These are phyloP conservation scores for Argyrosomus regius DNA, from an alignment of 2,797 vertebrate genomes.

Conservation along the genomic window DNA sequence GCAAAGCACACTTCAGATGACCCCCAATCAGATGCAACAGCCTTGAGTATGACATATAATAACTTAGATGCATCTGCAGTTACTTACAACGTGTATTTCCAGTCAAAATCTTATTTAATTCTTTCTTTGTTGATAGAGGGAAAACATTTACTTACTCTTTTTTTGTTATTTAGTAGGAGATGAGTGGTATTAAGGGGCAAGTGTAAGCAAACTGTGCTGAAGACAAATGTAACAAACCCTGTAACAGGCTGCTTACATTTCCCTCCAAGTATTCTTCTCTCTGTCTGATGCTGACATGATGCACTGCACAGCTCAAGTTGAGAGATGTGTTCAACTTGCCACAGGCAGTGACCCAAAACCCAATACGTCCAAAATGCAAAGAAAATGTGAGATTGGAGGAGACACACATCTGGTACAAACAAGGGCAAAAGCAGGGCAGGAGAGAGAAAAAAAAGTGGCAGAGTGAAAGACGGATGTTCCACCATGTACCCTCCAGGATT, in stretches of 20 bases:
- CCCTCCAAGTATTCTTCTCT: conserved; percentile 33
- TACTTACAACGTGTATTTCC: neutral
- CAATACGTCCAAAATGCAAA: conserved; percentile 28
- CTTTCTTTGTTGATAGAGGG: neutral
- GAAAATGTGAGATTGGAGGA: conserved; percentile 45
- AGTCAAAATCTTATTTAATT: neutral
- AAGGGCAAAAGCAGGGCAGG: conserved; percentile 12
- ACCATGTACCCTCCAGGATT: conserved; percentile 30
- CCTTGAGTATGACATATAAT: neutral
- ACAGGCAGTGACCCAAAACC: conserved; percentile 49
- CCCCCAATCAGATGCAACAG: neutral
- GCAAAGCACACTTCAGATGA: neutral
- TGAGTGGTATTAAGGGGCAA: neutral
- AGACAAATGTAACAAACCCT: conserved; percentile 13
- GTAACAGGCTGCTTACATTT: conserved; percentile 18
- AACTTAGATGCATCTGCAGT: neutral
- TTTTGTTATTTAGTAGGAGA: conserved; percentile 8
- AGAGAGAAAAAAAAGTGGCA: neutral
- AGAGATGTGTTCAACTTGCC: conserved; percentile 42
- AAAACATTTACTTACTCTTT: conserved; percentile 1
- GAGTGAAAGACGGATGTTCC: conserved; percentile 24
- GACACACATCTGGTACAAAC: conserved; percentile 27
- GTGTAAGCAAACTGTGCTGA: conserved; percentile 5
- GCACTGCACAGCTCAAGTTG: conserved; percentile 43
- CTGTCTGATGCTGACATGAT: conserved; percentile 32